Evolutionary conservation across 2,113 vertebrate genomes (phyloP).

Genomic region (Suncus etruscus): DNA sequence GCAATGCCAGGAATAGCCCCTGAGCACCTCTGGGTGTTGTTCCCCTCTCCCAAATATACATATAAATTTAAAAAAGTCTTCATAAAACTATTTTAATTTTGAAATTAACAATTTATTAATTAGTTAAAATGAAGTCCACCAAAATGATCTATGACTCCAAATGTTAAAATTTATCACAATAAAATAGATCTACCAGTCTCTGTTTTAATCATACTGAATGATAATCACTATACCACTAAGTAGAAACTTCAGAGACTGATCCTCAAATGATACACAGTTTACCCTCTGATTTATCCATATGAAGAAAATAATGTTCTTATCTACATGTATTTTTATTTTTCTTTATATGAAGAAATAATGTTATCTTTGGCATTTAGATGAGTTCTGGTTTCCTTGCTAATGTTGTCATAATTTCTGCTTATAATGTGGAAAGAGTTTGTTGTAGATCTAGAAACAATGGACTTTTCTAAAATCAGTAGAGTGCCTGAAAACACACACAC

Average conservation of each 20-base stretch:
- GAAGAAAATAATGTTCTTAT: constrained; percentile 3
- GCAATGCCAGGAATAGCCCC: too few relatives aligned
- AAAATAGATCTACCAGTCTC: neutral
- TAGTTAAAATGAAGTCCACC: constrained; percentile 44
- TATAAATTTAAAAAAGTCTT: neutral
- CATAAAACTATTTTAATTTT: constrained; percentile 53
- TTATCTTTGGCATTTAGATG: neutral
- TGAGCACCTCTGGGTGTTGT: too few relatives aligned
- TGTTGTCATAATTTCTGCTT: neutral
- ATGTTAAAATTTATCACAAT: neutral
- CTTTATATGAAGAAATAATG: too few relatives aligned
- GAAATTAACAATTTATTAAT: constrained; percentile 1
- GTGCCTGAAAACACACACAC: neutral
- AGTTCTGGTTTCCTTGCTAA: neutral
- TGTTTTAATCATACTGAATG: neutral
- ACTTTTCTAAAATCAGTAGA: neutral
- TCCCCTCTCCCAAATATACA: too few relatives aligned
- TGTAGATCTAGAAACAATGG: neutral
- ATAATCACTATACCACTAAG: neutral
- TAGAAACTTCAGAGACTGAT: neutral
- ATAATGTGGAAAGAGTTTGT: neutral
- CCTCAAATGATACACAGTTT: constrained; percentile 58
- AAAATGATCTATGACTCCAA: neutral
- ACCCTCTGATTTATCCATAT: neutral
- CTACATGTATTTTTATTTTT: too few relatives aligned